Conservation (phyloP, 2,888 invertebrate species). For the Ptychoptera contaminata region DNA sequence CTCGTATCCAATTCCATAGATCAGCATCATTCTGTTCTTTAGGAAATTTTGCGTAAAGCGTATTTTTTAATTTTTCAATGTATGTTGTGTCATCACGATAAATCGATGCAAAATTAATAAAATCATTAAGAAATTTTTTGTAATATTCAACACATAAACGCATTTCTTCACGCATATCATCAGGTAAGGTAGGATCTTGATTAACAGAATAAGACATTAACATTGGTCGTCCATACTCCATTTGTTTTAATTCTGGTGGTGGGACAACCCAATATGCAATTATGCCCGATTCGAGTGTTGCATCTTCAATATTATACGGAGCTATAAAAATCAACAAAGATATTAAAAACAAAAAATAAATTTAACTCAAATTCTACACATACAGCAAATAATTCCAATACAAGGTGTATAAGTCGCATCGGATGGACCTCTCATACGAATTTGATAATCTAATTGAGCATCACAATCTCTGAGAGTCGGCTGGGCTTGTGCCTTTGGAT, state of each 20-base stretch:
- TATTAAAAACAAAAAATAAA: neutral
- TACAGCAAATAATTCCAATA: constrained; percentile 82
- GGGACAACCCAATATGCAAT: constrained; percentile 90
- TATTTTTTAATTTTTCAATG: constrained; percentile 72
- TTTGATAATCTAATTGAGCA: constrained; percentile 86
- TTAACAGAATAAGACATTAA: constrained; percentile 71
- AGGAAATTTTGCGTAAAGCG: constrained; percentile 66
- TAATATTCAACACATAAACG: constrained; percentile 75
- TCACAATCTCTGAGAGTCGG: constrained; percentile 81
- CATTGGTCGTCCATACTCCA: constrained; percentile 87
- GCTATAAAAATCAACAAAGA: constrained; percentile 36
- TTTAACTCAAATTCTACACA: constrained; percentile 29
- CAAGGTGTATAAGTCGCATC: constrained; percentile 90
- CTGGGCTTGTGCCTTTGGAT: constrained; percentile 74
- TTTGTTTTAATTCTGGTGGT: constrained; percentile 82
- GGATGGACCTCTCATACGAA: constrained; percentile 80
- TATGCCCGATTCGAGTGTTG: constrained; percentile 65
- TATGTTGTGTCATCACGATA: constrained; percentile 46
- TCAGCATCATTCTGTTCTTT: constrained; percentile 60
- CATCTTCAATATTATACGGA: constrained; percentile 67
- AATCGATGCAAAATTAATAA: constrained; percentile 41
- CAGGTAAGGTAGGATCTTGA: constrained; percentile 64
- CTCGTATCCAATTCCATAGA: constrained; percentile 64
- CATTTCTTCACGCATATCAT: constrained; percentile 73
- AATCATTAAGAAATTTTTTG: constrained; percentile 45